Conservation (phyloP, 1,140 invertebrate species). For the Eumeta japonica region DNA sequence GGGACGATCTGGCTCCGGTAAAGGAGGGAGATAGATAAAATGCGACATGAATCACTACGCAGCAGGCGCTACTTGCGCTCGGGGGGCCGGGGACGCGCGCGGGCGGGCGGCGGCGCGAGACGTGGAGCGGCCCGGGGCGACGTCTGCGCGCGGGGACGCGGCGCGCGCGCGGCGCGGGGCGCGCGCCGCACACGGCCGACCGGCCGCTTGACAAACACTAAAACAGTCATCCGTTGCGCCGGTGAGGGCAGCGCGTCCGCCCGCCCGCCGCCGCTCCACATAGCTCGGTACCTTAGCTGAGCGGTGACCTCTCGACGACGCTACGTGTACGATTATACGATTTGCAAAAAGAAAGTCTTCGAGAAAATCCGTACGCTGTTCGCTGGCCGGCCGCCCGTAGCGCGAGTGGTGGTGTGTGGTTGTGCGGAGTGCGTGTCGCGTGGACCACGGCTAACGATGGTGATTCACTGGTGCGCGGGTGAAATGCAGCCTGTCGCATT, state of each 20-base stretch:
- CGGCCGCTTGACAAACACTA: slow-evolving; percentile 44
- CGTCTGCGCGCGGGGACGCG: slow-evolving; percentile 32
- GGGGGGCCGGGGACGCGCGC: slow-evolving; percentile 15
- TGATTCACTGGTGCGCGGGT: slow-evolving; percentile 56
- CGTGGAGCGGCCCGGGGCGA: slow-evolving; percentile 23
- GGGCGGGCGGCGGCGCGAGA: slow-evolving; percentile 27
- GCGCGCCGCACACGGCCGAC: slow-evolving; percentile 48
- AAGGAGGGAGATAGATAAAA: slow-evolving; percentile 57
- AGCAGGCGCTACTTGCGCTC: slow-evolving; percentile 8
- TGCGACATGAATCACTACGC: slow-evolving; percentile 56
- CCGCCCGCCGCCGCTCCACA: background rate
- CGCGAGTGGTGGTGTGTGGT: slow-evolving; percentile 39
- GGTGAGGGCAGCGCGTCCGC: slow-evolving; percentile 20
- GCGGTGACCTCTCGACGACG: no score
- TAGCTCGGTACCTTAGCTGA: no score
- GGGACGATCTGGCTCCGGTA: slow-evolving; percentile 55
- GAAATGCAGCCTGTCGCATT: slow-evolving; percentile 56
- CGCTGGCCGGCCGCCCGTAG: slow-evolving; percentile 35
- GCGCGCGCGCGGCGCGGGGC: slow-evolving; percentile 32
- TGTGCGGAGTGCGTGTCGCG: slow-evolving; percentile 34
- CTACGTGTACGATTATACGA: slow-evolving; percentile 26
- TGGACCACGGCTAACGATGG: slow-evolving; percentile 52
- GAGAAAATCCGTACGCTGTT: no score
- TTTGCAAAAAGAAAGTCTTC: slow-evolving; percentile 38
- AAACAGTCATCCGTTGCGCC: slow-evolving; percentile 42